These are phyloP conservation scores for Zygaena filipendulae DNA, from an alignment of 2,888 invertebrate species.

Conservation along the genomic window DNA sequence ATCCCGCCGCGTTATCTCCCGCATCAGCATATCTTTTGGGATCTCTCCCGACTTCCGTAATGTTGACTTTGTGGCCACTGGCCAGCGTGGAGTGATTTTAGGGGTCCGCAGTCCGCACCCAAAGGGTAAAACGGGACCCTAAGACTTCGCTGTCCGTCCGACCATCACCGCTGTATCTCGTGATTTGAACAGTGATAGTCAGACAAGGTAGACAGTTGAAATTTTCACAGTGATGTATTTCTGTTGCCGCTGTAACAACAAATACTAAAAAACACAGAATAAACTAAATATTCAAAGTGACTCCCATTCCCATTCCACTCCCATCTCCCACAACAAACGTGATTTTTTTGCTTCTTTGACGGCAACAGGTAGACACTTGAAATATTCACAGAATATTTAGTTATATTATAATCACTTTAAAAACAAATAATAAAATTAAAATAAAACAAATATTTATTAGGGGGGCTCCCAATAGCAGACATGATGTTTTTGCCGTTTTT, in stretches of 20 bases:
- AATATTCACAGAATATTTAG: background rate
- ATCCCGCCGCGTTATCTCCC: too few species aligned
- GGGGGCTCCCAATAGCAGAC: background rate
- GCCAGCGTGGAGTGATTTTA: too few species aligned
- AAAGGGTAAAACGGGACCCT: background rate
- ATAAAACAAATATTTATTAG: background rate
- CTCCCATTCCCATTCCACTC: too few species aligned
- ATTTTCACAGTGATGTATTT: background rate
- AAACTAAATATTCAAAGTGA: background rate
- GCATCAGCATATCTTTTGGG: too few species aligned
- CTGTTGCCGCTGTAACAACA: background rate
- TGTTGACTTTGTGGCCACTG: too few species aligned
- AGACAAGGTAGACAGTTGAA: background rate
- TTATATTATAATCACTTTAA: background rate
- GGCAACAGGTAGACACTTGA: background rate
- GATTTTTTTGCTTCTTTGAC: background rate
- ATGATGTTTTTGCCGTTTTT: background rate
- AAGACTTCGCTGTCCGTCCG: background rate
- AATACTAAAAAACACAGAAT: background rate
- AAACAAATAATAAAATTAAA: background rate
- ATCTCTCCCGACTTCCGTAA: too few species aligned
- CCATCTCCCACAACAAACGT: background rate
- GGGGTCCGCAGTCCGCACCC: background rate
- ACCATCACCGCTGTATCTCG: background rate
- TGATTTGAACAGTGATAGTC: background rate